phyloP scores from a whole-genome alignment of 2,797 vertebrate species.

The Huso huso region DNA sequence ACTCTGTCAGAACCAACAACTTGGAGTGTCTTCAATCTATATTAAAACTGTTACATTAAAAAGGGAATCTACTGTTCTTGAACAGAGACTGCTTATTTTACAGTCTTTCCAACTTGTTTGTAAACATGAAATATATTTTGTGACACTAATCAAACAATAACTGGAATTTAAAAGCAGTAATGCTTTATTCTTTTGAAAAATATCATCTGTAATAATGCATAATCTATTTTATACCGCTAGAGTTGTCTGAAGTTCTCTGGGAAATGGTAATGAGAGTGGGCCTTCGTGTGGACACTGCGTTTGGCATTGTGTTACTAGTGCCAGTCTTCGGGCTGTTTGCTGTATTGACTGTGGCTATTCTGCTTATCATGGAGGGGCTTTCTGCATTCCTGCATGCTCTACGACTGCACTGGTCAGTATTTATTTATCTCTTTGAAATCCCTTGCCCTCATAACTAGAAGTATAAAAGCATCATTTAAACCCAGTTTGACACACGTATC shows the following conservation, averaged over 20 bases:
- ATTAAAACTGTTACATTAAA: no score
- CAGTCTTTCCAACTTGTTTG: not conserved
- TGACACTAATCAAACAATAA: not conserved
- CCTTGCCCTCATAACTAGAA: not conserved
- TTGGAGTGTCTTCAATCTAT: no score
- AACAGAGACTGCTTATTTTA: not conserved
- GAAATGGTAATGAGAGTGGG: slow-evolving; percentile 85
- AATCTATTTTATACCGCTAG: slow-evolving; percentile 43
- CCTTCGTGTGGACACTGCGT: slow-evolving; percentile 62
- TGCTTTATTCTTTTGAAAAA: not conserved
- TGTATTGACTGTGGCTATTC: slow-evolving; percentile 81
- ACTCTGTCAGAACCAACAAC: no score
- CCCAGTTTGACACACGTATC: not conserved
- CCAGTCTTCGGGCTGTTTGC: slow-evolving; percentile 78
- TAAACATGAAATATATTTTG: not conserved
- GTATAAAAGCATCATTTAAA: not conserved
- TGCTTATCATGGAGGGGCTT: slow-evolving; percentile 92
- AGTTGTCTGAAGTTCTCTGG: slow-evolving; percentile 93
- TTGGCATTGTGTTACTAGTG: slow-evolving; percentile 73
- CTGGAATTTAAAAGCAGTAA: not conserved
- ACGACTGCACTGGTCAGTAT: slow-evolving; percentile 84
- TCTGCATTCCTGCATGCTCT: slow-evolving; percentile 95
- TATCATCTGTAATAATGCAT: slow-evolving; percentile 7
- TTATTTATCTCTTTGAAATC: not conserved
- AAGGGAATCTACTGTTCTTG: not conserved